Evolutionary conservation across 2,888 invertebrate genomes (phyloP).

Genomic region (Neocrepidodera transversa): DNA sequence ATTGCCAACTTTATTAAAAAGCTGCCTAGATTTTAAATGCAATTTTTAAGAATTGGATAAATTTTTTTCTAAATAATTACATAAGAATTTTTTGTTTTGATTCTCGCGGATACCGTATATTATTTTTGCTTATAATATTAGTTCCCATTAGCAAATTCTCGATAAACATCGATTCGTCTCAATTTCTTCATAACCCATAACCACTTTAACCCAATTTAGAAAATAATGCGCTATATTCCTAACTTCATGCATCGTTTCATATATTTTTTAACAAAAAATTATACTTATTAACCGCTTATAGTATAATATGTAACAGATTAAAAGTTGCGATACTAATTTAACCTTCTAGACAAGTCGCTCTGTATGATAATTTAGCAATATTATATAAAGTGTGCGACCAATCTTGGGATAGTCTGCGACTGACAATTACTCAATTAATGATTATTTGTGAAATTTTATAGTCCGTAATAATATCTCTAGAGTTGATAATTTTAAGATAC

Average conservation of each 20-base stretch:
- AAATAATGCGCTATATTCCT: too few relatives aligned
- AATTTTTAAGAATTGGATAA: too few relatives aligned
- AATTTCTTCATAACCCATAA: constrained; percentile 2
- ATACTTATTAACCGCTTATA: constrained; percentile 1
- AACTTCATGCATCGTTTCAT: background rate
- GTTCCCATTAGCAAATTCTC: too few relatives aligned
- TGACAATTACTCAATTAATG: constrained; percentile 11
- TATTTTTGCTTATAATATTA: too few relatives aligned
- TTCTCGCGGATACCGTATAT: too few relatives aligned
- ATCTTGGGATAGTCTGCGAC: background rate
- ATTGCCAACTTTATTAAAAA: too few relatives aligned
- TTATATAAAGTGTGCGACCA: background rate
- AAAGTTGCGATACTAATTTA: background rate
- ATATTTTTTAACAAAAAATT: constrained; percentile 5
- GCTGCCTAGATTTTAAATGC: too few relatives aligned
- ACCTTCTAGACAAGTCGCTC: constrained; percentile 6
- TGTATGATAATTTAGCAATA: constrained; percentile 8
- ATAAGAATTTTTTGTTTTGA: too few relatives aligned
- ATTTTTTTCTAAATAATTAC: too few relatives aligned
- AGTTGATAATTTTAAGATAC: constrained; percentile 2
- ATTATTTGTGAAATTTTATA: constrained; percentile 10
- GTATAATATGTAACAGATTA: background rate
- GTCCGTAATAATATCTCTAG: constrained; percentile 2
- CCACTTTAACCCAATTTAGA: constrained; percentile 4
- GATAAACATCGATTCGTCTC: background rate